Percentiles rank a stretch among this genome's conserved stretches.
Conservation (phyloP, 2,888 invertebrate species). For the Morpho helenor region DNA sequence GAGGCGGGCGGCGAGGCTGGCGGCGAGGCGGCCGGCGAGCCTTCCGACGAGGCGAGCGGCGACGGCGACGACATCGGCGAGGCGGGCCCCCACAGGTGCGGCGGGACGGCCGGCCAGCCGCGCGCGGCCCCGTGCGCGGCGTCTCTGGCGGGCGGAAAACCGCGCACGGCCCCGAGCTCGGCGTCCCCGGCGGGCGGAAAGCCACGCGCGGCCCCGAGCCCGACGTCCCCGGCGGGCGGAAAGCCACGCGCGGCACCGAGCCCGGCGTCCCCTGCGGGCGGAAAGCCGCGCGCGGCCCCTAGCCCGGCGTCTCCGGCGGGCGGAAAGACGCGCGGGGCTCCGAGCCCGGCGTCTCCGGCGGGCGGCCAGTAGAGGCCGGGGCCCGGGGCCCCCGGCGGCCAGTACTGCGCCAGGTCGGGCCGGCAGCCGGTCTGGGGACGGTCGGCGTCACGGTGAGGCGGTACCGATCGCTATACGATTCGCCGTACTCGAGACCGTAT, state of each 20-base stretch:
- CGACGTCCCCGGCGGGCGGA: slow-evolving; percentile 10
- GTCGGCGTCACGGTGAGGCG: background rate
- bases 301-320: slow-evolving; percentile 13
- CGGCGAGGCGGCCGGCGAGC: slow-evolving; percentile 9
- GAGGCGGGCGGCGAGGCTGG: slow-evolving; percentile 23
- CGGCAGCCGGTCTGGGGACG: slow-evolving; percentile 54
- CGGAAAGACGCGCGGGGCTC: background rate
- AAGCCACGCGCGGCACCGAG: slow-evolving; percentile 8
- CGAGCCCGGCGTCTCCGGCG: slow-evolving; percentile 5
- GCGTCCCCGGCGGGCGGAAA: no score
- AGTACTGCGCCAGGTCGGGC: slow-evolving; percentile 49
- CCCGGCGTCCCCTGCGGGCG: slow-evolving; percentile 10
- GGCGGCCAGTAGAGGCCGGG: background rate
- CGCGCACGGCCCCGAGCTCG: no score
- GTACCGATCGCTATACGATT: no score
- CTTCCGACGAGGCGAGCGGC: slow-evolving; percentile 22
- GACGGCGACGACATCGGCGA: background rate
- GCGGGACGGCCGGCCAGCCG: slow-evolving; percentile 9
- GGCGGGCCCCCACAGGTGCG: background rate
- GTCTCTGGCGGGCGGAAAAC: slow-evolving; percentile 7
- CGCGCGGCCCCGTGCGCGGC: slow-evolving; percentile 9
- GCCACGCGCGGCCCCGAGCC: no score
- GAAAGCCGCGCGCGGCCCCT: slow-evolving; percentile 13
- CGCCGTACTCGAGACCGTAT: no score
- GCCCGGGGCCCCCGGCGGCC: slow-evolving; percentile 22